Evolutionary conservation across 2,888 invertebrate genomes (phyloP), one percentile per base, ranked within the genome.

Genomic region (Choreutis nemorana): DNA sequence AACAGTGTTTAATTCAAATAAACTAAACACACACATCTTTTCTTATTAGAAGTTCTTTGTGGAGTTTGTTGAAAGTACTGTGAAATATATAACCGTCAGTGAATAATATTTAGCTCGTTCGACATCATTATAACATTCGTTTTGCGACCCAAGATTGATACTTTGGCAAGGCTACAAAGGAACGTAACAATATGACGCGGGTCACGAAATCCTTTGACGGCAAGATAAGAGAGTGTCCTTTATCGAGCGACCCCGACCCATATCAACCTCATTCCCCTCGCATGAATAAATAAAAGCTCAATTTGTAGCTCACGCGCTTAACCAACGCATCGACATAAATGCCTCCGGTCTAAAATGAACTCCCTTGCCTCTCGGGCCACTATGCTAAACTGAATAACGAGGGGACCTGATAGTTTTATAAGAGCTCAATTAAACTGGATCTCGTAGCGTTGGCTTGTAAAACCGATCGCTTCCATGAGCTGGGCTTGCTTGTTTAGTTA

Each of bases 271-370:
- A 53, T 58, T 55, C 66, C 66, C 66, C 61, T 62, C 62, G 54
- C 62, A 71, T 75, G 75, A 75, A 77, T 77, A 75, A 75, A 71
- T 73, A 73, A 73, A 71, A 61, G 64, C 67, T 68, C 71, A 71
- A 71, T 72, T 75, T 72, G 75, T 70, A 61, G 62, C 65, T 57
- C 55, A 58, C 59, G 57, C 62, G 67, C 60, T 63, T 61, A 60
- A 59, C 59, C 50, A 54, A 61, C 54, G 57, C 61, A 55, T 60
- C 59, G 59, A 61, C 59, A 55, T 55, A 56, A 57, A 55, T 50
- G 45, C 49, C 51, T 50, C 54, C 56, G 54, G 40, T 58, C 45
- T 55, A 54, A 59, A 55, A 55, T 59, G 58, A 58, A 44, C 60
- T 55, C 53, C 48, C 43, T 43, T 43, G 48, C 47, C 53, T 43